phyloP scores from a whole-genome alignment of 1,140 invertebrate species.

The Steinernema feltiae region DNA sequence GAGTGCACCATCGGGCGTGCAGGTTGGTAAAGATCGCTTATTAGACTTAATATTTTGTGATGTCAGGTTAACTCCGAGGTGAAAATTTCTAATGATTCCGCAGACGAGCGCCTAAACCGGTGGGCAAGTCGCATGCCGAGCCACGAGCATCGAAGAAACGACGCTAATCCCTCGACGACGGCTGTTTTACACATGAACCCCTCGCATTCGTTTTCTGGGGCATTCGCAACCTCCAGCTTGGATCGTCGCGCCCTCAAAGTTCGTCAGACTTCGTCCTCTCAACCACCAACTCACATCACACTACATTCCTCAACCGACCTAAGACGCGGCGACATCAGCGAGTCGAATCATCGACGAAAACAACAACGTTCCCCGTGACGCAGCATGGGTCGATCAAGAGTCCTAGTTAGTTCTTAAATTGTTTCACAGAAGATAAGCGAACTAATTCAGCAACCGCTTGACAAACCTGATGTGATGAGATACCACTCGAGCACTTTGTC shows the following conservation, averaged over 20 bases:
- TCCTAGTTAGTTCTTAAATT: background rate
- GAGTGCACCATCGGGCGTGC: background rate
- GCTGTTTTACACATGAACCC: slow-evolving; percentile 8
- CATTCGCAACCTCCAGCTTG: slow-evolving; percentile 22
- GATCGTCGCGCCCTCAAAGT: slow-evolving; percentile 7
- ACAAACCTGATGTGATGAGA: background rate
- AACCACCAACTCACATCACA: background rate
- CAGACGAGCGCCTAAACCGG: background rate
- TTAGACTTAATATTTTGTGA: background rate
- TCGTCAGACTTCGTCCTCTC: background rate
- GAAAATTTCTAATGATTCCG: background rate
- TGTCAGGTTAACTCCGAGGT: background rate
- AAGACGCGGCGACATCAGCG: background rate
- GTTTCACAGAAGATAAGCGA: background rate
- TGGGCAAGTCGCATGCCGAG: background rate
- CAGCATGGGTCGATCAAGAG: background rate
- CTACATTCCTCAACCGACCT: background rate
- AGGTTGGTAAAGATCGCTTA: background rate
- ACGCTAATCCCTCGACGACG: slow-evolving; percentile 8
- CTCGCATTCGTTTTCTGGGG: slow-evolving; percentile 19
- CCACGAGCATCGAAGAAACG: background rate
- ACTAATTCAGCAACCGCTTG: background rate
- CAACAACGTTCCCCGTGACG: slow-evolving; percentile 1
- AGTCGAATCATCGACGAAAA: background rate
- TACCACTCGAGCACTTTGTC: background rate